Conservation (phyloP, 2,888 invertebrate species). For the Thereva nobilitata region DNA sequence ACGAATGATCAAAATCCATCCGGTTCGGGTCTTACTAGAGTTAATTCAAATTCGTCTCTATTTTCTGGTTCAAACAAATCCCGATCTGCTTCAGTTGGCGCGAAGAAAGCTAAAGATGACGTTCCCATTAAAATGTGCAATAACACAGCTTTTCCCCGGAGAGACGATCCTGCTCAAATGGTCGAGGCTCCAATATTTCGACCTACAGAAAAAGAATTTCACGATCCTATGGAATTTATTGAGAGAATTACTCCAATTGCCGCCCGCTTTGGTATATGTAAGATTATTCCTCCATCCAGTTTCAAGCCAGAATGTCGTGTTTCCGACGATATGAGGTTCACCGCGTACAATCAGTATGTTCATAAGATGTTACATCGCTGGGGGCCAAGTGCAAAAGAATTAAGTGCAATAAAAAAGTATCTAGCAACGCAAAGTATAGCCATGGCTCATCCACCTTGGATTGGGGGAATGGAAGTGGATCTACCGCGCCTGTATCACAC, state of each 20-base stretch:
- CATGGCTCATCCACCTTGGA: conserved; percentile 76
- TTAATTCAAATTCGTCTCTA: conserved; percentile 56
- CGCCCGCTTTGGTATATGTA: conserved; percentile 82
- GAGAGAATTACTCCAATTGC: conserved; percentile 76
- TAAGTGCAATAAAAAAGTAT: conserved; percentile 82
- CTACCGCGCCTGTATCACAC: conserved; percentile 82
- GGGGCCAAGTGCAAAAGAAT: conserved; percentile 84
- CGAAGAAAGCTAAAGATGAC: conserved; percentile 57
- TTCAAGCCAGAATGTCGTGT: conserved; percentile 83
- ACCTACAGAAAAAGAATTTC: conserved; percentile 81
- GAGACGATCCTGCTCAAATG: conserved; percentile 61
- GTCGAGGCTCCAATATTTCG: conserved; percentile 79
- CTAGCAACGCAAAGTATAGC: conserved; percentile 76
- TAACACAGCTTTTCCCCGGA: conserved; percentile 59
- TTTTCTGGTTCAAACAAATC: conserved; percentile 57
- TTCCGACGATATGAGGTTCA: conserved; percentile 83
- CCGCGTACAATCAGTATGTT: conserved; percentile 87
- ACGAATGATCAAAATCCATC: conserved; percentile 39
- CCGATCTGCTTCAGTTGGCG: conserved; percentile 46
- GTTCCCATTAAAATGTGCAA: conserved; percentile 57
- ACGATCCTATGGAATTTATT: conserved; percentile 84
- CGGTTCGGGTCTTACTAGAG: conserved; percentile 49
- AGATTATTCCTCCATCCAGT: conserved; percentile 79
- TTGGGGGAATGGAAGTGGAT: conserved; percentile 91
- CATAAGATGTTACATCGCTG: conserved; percentile 85